Conservation (phyloP, 2,797 vertebrate species). For the Limosa lapponica region DNA sequence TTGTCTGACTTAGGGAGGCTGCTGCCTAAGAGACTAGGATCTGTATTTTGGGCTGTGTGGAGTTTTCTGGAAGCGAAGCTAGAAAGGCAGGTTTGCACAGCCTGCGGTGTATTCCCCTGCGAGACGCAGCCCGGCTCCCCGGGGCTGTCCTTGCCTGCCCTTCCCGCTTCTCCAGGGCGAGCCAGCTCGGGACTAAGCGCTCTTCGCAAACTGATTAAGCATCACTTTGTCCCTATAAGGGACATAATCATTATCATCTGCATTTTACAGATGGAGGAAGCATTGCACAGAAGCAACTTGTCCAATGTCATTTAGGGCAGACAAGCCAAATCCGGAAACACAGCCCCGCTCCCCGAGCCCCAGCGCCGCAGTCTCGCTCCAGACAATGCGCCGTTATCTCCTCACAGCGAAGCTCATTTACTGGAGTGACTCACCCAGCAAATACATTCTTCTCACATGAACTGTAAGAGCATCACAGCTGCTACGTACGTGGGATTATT, state of each 20-base stretch:
- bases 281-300: neutral
- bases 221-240: neutral
- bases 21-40: neutral
- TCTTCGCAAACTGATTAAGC: neutral
- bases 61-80: neutral
- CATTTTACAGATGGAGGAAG: neutral
- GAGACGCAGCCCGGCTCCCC: neutral
- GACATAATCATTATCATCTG: neutral
- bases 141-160: neutral
- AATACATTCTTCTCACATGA: neutral
- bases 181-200: accelerated
- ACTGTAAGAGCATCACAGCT: neutral
- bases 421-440: neutral
- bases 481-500: neutral
- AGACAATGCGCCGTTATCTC: neutral
- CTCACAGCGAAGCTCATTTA: neutral
- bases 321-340: neutral
- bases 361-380: neutral
- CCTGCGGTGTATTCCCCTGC: accelerated
- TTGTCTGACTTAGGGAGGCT: neutral
- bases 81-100: neutral
- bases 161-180: neutral
- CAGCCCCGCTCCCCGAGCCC: neutral
- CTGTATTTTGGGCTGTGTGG: neutral
- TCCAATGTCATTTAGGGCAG: neutral